Evolutionary conservation across 2,113 vertebrate species (phyloP), one percentile per base, ranked within the genome.

Genomic region (Okapia johnstoni): DNA sequence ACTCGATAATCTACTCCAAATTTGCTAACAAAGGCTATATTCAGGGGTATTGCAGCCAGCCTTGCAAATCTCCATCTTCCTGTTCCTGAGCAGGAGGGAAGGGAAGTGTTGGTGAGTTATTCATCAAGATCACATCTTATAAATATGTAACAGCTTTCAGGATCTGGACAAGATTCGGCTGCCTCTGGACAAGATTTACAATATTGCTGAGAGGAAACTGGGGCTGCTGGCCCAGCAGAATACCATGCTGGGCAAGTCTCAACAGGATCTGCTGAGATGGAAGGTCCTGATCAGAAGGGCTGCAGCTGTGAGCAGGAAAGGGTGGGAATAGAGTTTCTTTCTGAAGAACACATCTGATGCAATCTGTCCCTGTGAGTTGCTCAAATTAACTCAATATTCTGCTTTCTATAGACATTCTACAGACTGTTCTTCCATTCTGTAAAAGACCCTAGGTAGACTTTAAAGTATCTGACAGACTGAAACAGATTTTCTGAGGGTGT

Each of bases 171-270:
- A 79, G 70, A 97, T 57, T 83, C 0, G 0, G 46, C 46, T 93
- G 87, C 73, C 96, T 84, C 63, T 88, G 60, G 23, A 50, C 93
- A 9, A 3, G 60, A 90, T 76, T 89, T 86, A 79, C 97, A 83
- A 96, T 30, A 21, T 0, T 60, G 88, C 93, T 50, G 63, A 93
- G 96, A 98, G 90, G 95, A 98, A 98, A 97, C 60, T 17, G 19
- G 33, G 85, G 95, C 85, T 93, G 52, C 87, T 46, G 1, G 93
- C 16, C 90, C 19, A 89, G 97, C 48, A 93, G 97, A 52, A 90
- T 70, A 91, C 93, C 92, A 77, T 3, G 96, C 2, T 93, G 89
- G 76, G 87, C 84, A 97, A 84, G 93, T 90, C 96, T 88, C 92
- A 89, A 96, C 98, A 96, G 48, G 97, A 46, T 61, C 76, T 55